These are phyloP conservation scores for Limnephilus marmoratus DNA, from an alignment of 2,888 invertebrate species.

Conservation along the genomic window DNA sequence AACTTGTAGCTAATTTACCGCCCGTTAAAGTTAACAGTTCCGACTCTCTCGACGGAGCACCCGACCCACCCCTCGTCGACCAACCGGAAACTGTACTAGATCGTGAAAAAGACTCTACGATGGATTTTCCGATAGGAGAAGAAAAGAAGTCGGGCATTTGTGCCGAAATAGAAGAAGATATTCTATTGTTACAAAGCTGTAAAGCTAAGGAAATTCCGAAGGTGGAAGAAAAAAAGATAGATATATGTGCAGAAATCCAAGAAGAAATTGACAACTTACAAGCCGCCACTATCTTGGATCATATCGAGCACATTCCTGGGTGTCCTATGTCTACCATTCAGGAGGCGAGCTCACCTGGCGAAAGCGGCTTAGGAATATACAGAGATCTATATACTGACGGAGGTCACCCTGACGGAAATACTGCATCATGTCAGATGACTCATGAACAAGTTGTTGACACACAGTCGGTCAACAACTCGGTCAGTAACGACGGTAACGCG, in stretches of 20 bases:
- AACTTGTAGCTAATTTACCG: background rate
- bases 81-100: constrained; percentile 2
- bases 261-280: constrained; percentile 32
- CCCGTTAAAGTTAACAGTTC: background rate
- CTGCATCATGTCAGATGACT: background rate
- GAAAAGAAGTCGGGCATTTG: background rate
- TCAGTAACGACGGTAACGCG: constrained; percentile 8
- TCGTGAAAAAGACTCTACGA: constrained; percentile 66
- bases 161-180: background rate
- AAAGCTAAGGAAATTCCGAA: background rate
- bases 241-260: constrained; percentile 30
- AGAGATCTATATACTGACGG: background rate
- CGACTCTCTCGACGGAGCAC: background rate
- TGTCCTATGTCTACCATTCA: background rate
- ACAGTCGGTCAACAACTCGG: background rate
- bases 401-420: background rate
- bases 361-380: background rate
- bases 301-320: background rate
- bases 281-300: background rate
- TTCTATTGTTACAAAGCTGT: background rate
- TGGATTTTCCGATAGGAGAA: constrained; percentile 15
- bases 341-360: background rate
- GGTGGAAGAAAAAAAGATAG: background rate
- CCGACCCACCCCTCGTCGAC: background rate
- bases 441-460: background rate